Evolutionary conservation across 2,113 vertebrate species (phyloP), one percentile per base, ranked within the genome.

Genomic region (Hippocampus zosterae): DNA sequence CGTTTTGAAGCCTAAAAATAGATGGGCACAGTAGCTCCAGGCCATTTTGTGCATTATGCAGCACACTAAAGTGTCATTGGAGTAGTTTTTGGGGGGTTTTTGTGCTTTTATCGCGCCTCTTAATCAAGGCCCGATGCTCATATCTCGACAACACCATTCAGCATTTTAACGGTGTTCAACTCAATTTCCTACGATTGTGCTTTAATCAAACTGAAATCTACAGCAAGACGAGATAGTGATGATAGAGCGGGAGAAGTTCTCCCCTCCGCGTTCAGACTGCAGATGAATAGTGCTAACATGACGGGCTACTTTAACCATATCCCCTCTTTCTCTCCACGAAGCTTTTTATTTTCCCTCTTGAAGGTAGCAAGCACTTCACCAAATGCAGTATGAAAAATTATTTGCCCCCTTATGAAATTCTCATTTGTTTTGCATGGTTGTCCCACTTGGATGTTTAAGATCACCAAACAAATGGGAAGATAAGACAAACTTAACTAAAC

Each of bases 1-100:
- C 75, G 73, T 74, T 59, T 9, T 69, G 40, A 70, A 68, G 42
- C 11, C 67, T 85, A 85, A 80, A 88, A 86, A 88, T 86, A 86
- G 85, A 75, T 29, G 16, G 53, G 73, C 56, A 67, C 65, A 8
- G 59, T 40, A 72, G 80, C 78, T 67, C 59, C 72, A 81, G 76
- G 83, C 84, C 60, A 68, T 73, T 73, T 62, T 67, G 62, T 81
- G 71, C 71, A 84, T 81, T 73, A 86, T 79, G 67, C 74, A 82
- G 87, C 72, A 63, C 60, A 21, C 65, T 48, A 74, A 75, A 53
- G 65, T 66, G 71, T 57, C 71, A 63, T 72, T 74, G 72, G 67
- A 77, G 53, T 72, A 66, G 76, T 71, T 81, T 15, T 73, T 33
- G 65, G 55, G 60, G 5, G 5, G 5, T 40, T 21, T 44, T 67